Evolutionary conservation across 2,797 vertebrate species (phyloP), one percentile per base, ranked within the genome.

Genomic region (Sebastes goodei): DNA sequence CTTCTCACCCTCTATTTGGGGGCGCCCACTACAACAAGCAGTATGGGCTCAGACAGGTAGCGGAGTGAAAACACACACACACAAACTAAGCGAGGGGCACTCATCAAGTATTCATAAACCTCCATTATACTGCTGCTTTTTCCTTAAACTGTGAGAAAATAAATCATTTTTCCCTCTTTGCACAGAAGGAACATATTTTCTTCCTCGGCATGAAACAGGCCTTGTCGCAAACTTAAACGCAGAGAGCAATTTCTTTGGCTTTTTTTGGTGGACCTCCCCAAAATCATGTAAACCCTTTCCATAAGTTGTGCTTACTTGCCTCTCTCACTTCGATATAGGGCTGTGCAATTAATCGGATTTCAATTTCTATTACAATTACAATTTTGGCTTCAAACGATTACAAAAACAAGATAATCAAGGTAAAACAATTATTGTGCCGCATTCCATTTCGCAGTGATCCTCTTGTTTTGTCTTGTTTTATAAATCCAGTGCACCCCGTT

Each of bases 31-130:
- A 78, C 61, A 74, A 73, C 42, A 71, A 59, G 46, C 77, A 74
- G 71, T 66, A 76, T 76, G 80, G 60, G 76, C 81, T 83, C 82
- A 87, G 83, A 87, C 89, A 93, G 88, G 86, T 89, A 88, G 86
- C 75, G 74, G 86, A 89, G 85, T 65, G 76, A 87, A 89, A 86
- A 59, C 23, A 56, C 55, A 59, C 56, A 60, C 57, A 85, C 86
- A 86, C 91, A 88, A 86, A 69, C 84, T 91, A 91, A 91, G 85
- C 30, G 66, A 71, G 63, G 79, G 64, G 78, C 81, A 83, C 88
- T 92, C 89, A 92, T 94, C 87, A 87, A 84, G 79, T 88, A 92
- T 92, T 93, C 89, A 91, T 86, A 90, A 90, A 81, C 59, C 85
- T 83, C 86, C 78, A 90, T 93, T 93, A 92, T 89, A 82, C 78